Percentiles rank a stretch among this genome's conserved stretches.
Conservation (phyloP, 2,888 invertebrate species). For the Drosophila buzzatii region DNA sequence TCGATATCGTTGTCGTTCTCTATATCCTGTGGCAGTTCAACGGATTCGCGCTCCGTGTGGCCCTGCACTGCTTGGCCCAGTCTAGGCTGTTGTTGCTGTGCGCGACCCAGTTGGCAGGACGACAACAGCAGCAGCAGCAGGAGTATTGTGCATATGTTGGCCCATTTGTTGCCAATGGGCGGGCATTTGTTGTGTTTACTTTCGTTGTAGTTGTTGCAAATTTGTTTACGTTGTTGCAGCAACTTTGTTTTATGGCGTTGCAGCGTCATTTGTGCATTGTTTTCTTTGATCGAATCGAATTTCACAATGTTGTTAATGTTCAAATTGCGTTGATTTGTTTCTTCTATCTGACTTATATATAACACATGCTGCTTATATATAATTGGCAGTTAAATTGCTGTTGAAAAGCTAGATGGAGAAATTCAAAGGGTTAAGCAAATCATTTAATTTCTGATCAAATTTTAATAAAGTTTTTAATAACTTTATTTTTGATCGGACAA, state of each 20-base stretch:
- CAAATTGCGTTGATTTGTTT: not conserved
- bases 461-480: no score
- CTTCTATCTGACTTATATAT: constrained; percentile 20
- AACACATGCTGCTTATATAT: constrained; percentile 36
- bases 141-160: constrained; percentile 55
- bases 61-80: constrained; percentile 18
- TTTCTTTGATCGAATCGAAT: constrained; percentile 52
- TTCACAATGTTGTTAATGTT: constrained; percentile 16
- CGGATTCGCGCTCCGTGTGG: constrained; percentile 48
- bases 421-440: not conserved
- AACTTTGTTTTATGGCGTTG: constrained; percentile 65
- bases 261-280: constrained; percentile 80
- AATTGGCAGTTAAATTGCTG: constrained; percentile 47
- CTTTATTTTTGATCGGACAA: not conserved
- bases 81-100: constrained; percentile 48
- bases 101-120: constrained; percentile 73
- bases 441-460: no score
- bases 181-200: constrained; percentile 31
- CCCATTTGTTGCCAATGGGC: constrained; percentile 53
- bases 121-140: constrained; percentile 43
- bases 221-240: constrained; percentile 46
- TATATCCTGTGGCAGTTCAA: constrained; percentile 65
- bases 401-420: constrained; percentile 29
- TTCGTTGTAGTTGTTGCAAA: constrained; percentile 11
- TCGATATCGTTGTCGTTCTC: constrained; percentile 69